Conservation (phyloP, 2,888 invertebrate species). For the Eupithecia dodoneata region DNA sequence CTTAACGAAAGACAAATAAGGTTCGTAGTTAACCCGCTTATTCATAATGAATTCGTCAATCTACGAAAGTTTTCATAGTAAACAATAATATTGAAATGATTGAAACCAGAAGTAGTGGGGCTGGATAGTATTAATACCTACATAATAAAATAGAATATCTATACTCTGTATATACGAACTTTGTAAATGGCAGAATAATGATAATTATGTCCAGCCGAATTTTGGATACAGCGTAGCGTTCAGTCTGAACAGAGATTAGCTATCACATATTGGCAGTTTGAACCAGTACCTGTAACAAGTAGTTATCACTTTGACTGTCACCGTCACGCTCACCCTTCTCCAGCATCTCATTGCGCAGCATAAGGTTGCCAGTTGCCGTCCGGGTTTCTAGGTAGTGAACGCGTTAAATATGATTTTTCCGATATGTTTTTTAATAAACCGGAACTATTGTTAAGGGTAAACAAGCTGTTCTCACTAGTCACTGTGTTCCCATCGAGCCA, state of each 20-base stretch:
- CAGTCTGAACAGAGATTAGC: background rate
- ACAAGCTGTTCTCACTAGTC: background rate
- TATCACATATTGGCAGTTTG: background rate
- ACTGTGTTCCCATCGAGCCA: constrained; percentile 2
- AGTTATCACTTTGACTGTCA: background rate
- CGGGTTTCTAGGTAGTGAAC: background rate
- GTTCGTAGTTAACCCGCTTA: too few species aligned
- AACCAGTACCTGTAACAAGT: background rate
- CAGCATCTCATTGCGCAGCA: background rate
- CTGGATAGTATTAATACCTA: too few species aligned
- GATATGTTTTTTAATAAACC: too few species aligned
- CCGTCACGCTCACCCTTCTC: background rate
- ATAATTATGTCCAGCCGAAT: background rate
- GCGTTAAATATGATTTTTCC: background rate
- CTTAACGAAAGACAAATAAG: too few species aligned
- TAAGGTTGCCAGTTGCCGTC: background rate
- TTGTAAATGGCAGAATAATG: too few species aligned
- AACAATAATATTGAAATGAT: too few species aligned
- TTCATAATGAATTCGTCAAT: too few species aligned
- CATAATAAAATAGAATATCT: too few species aligned
- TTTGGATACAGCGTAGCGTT: background rate
- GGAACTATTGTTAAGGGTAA: background rate
- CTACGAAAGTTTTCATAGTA: too few species aligned
- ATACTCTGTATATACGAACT: too few species aligned
- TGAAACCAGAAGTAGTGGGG: too few species aligned